Evolutionary conservation across 30 jellyfish, hydroid and myxozoan species (phyloP).

Genomic region (Mastigias papua): DNA sequence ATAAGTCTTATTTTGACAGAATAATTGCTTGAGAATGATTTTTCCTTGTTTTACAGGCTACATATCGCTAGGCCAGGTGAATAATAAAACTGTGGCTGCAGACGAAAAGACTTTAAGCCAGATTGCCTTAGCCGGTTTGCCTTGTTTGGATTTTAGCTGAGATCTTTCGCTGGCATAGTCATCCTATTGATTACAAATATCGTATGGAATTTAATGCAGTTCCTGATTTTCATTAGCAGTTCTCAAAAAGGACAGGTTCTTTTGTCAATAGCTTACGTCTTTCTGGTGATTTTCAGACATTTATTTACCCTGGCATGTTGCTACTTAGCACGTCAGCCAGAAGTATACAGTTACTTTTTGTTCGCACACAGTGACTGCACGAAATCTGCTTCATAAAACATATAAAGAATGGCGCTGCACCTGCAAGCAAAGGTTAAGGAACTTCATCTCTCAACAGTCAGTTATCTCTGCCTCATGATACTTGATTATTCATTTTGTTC

Average conservation of each 20-base stretch:
- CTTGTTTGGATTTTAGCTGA: too few relatives aligned
- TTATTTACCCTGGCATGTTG: background rate
- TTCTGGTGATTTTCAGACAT: background rate
- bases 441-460: background rate
- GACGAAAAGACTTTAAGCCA: too few relatives aligned
- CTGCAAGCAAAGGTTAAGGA: background rate
- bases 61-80: too few relatives aligned
- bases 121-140: too few relatives aligned
- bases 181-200: too few relatives aligned
- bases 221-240: background rate
- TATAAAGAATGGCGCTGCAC: background rate
- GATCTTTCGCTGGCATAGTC: too few relatives aligned
- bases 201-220: background rate
- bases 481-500: too few relatives aligned
- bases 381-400: background rate
- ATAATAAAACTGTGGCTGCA: too few relatives aligned
- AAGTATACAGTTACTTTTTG: background rate
- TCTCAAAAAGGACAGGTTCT: background rate
- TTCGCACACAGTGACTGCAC: background rate
- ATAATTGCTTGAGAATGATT: too few relatives aligned
- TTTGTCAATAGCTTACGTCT: background rate
- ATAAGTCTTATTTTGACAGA: too few relatives aligned
- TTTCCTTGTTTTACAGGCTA: too few relatives aligned
- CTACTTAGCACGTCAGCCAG: background rate
- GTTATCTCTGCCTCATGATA: background rate